Evolutionary conservation across 2,797 vertebrate genomes (phyloP), one percentile per base, ranked within the genome.

Genomic region (Micrastur ruficollis): DNA sequence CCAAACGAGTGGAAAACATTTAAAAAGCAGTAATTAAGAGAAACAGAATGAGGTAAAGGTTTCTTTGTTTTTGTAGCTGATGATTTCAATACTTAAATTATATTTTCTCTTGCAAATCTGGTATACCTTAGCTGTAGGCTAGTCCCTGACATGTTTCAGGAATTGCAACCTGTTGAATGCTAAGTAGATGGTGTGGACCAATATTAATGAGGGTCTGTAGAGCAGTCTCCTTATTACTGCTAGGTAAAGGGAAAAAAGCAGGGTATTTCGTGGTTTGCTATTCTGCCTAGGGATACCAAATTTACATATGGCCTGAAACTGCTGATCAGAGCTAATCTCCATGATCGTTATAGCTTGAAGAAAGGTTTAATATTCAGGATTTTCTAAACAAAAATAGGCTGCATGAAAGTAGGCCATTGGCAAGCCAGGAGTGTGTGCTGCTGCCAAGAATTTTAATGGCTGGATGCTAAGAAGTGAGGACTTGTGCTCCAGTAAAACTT

Each of bases 291-390:
- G 89, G 93, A 94, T 66, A 67, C 61, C 8, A 4, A 47, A 96
- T 96, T 97, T 94, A 92, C 80, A 91, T 84, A 92, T 86, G 59
- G 89, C 91, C 83, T 95, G 66, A 95, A 97, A 96, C 89, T 95
- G 90, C 93, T 96, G 92, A 90, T 95, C 90, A 66, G 84, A 94
- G 75, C 92, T 93, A 81, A 95, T 96, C 95, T 96, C 92, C 85
- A 36, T 55, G 79, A 87, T 97, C 89, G 70, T 92, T 95, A 90
- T 95, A 93, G 94, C 94, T 95, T 89, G 87, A 84, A 96, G 86
- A 93, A 82, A 86, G 87, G 85, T 89, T 95, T 95, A 97, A 86
- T 81, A 85, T 96, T 97, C 93, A 90, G 83, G 86, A 85, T 81
- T 93, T 89, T 8, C 88, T 91, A 95, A 97, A 94, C 47, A 84